Evolutionary conservation across 2,797 vertebrate species (phyloP).

Genomic region (Sebastes steindachneri): DNA sequence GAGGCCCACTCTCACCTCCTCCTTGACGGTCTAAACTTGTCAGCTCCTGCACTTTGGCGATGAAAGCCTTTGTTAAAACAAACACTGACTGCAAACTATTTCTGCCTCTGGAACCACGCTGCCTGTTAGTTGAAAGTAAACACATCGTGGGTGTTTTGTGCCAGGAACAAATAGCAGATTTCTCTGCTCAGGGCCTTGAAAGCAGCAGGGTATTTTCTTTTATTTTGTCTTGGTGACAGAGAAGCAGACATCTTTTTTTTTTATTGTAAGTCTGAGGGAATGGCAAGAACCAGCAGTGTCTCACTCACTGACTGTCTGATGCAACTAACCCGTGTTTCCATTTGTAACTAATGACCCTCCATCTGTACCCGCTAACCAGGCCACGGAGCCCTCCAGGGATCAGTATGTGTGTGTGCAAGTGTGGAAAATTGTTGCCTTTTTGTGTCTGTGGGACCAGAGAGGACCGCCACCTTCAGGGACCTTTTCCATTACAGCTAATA

Average conservation of each 20-base stretch:
- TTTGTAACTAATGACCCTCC: conserved; percentile 19
- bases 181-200: conserved; percentile 31
- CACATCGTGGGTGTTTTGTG: conserved; percentile 36
- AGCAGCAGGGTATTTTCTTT: conserved; percentile 10
- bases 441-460: background rate
- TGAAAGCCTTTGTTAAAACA: conserved; percentile 49
- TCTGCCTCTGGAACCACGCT: conserved; percentile 10
- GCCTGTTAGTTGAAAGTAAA: conserved; percentile 49
- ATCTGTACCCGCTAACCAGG: conserved; percentile 22
- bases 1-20: conserved; percentile 5
- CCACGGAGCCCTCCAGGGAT: conserved; percentile 8
- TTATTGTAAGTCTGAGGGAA: conserved; percentile 6
- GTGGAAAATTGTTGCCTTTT: conserved; percentile 30
- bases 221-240: conserved; percentile 18
- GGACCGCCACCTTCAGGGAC: conserved; percentile 34
- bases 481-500: conserved; percentile 44
- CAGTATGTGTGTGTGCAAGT: background rate
- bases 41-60: conserved; percentile 36
- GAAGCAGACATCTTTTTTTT: background rate
- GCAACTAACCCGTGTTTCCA: background rate
- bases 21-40: conserved; percentile 14
- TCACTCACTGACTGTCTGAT: conserved; percentile 4
- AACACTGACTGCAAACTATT: conserved; percentile 33
- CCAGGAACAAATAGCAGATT: conserved; percentile 24
- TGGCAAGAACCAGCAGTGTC: background rate